Evolutionary conservation across 2,113 vertebrate genomes (phyloP).

Genomic region (Pelusios castaneus): DNA sequence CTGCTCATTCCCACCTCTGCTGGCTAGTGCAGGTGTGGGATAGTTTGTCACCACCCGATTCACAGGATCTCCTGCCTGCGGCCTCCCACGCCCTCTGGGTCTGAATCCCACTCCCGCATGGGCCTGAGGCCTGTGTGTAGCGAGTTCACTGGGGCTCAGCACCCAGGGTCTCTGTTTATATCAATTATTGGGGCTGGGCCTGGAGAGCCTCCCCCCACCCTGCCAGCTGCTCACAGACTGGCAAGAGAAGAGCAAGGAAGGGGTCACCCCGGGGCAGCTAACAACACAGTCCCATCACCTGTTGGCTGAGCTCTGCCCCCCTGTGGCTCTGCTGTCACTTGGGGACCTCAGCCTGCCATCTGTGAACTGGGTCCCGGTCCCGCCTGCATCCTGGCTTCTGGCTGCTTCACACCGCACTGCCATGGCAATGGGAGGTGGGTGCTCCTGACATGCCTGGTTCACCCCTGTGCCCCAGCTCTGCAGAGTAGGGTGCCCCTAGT

Average conservation of each 20-base stretch:
- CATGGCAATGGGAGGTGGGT: background rate
- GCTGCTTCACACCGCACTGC: background rate
- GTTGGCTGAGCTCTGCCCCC: background rate
- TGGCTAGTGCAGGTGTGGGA: background rate
- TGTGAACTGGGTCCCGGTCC: background rate
- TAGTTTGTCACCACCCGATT: background rate
- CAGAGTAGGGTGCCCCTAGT: background rate
- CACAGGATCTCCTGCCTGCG: too few relatives aligned
- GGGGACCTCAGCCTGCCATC: background rate
- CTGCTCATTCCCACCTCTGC: background rate
- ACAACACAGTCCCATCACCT: background rate
- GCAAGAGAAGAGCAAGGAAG: background rate
- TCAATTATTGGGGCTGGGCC: too few relatives aligned
- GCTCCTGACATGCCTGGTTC: background rate
- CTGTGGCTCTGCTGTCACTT: background rate
- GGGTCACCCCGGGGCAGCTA: too few relatives aligned
- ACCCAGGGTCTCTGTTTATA: background rate
- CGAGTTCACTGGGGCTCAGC: background rate
- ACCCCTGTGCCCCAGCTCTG: background rate
- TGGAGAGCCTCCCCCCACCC: too few relatives aligned
- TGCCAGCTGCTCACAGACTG: background rate
- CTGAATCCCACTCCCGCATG: background rate
- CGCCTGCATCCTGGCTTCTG: background rate
- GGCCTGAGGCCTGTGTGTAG: background rate
- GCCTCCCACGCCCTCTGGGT: background rate